Evolutionary conservation across 2,888 invertebrate species (phyloP), one percentile per base, ranked within the genome.

Genomic region (Gibbula magus): DNA sequence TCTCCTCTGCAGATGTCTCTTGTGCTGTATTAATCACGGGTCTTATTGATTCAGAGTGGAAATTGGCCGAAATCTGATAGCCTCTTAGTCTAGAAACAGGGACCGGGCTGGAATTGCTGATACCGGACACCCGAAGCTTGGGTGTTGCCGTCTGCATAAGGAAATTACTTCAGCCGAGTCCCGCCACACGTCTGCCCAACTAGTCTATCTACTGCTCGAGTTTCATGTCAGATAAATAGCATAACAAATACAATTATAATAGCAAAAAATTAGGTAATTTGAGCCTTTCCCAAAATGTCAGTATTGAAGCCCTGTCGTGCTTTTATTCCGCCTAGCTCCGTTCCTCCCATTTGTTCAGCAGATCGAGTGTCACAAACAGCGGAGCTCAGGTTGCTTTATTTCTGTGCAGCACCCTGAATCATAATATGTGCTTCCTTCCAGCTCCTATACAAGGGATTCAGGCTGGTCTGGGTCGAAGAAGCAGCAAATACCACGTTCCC

Each of bases 221-320:
- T 78, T 78, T 73, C 74, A 29, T 74, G 53, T 39, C 74, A 73
- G 70, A 78, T 78, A 78, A 78, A 73, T 78, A 78, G 74, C 45
- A 78, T 78, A 78, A 78, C 78, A 78, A 78, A 78, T 74, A 78
- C 78, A 78, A 78, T 78, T 78, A 78, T 78, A 70, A 78, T 78
- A 54, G 78, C 74, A 78, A 78, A 78, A 78, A 78, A 78, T 73
- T 35, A 32, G 35, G 78, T 78, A 74, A 78, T 56, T 54, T 39
- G 56, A 78, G 29, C 29, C 56, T 22, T 52, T 66, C 39, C 54
- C 70, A 70, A 78, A 78, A 78, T 78, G 78, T 78, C 78, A 78
- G 74, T 54, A 53, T 73, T 73, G 73, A 74, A 78, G 73, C 53
- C 73, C 56, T 70, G 53, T 70, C 74, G 56, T 78, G 78, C 54